phyloP scores from a whole-genome alignment of 2,888 invertebrate species.

The Perithous albicinctus region DNA sequence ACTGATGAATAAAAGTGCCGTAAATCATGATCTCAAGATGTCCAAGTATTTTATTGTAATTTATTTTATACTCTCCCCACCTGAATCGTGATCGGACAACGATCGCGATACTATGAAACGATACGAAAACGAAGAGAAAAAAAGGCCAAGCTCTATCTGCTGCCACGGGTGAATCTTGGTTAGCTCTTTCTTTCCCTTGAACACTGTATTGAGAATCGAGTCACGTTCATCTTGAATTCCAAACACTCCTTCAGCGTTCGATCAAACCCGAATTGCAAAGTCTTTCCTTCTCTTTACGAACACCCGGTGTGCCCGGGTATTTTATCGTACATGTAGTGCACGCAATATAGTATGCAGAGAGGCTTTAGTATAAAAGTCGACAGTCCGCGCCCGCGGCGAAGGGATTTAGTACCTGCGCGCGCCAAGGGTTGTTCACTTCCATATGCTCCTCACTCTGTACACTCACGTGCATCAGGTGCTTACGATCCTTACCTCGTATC shows the following conservation, averaged over 20 bases:
- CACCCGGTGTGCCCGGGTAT: conserved; percentile 37
- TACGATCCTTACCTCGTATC: conserved; percentile 39
- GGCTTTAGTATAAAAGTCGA: conserved; percentile 1
- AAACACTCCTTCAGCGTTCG: conserved; percentile 62
- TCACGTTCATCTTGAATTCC: conserved; percentile 67
- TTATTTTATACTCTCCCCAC: background rate
- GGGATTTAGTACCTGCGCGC: background rate
- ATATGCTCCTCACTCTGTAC: background rate
- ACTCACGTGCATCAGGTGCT: conserved; percentile 45
- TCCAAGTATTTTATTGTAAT: background rate
- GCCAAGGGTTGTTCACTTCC: background rate
- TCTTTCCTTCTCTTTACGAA: conserved; percentile 56
- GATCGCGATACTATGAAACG: conserved; percentile 31
- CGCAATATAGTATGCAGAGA: background rate
- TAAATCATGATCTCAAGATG: background rate
- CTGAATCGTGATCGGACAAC: background rate
- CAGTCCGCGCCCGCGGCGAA: conserved; percentile 1
- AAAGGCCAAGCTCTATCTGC: conserved; percentile 35
- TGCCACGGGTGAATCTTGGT: conserved; percentile 62
- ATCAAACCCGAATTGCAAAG: conserved; percentile 64
- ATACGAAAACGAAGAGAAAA: conserved; percentile 45
- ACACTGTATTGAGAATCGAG: conserved; percentile 58
- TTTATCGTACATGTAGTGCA: background rate
- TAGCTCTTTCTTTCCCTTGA: conserved; percentile 46
- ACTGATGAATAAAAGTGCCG: background rate